Base-by-base conservation (phyloP, 37 sponge, comb jelly and placozoan genomes). In the Dysidea cf. avara region DNA sequence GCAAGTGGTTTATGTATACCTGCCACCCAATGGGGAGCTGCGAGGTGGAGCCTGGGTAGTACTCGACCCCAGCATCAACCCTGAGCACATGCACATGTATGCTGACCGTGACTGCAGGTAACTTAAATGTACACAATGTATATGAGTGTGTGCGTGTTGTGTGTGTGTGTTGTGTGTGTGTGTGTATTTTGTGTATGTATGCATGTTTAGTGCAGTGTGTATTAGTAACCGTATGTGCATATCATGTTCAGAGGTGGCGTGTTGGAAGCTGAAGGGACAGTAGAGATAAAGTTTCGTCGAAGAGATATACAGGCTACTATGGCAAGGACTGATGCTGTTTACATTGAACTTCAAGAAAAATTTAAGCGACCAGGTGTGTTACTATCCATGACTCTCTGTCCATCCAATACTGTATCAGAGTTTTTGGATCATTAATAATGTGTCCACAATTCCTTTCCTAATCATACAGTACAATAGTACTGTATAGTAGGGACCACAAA, bases 11-110 rank as follows among this genome's bases (percentile, higher is more conserved):
- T 84, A 94, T 47, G 68, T 97, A 29, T 97, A 97, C 76, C 85
- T 97, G 21, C 99, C 99, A 0, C 99, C 99, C 1, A 79, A 88
- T 29, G 99, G 99, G 29, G 99, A 97, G 62, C 76, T 97, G 67
- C 81, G 99, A 66, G 99, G 99, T 18, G 99, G 99, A 39, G 99
- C 99, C 17, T 97, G 99, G 99, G 99, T 97, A 26, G 99, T 97
- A 13, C 81, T 97, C 24, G 99, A 97, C 77, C 95, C 99, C 53
- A 88, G 89, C 53, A 97, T 97, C 56, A 97, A 97, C 74, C 92
- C 92, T 16, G 82, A 81, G 22, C 80, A 78, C 46, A 97, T 97
- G 88, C 95, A 97, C 67, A 97, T 97, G 99, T 97, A 91, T 78
- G 99, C 99, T 34, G 94, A 94, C 16, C 28, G 28, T 56, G 28